Conservation (phyloP, 2,113 vertebrate genomes). For the Scytalopus superciliaris region DNA sequence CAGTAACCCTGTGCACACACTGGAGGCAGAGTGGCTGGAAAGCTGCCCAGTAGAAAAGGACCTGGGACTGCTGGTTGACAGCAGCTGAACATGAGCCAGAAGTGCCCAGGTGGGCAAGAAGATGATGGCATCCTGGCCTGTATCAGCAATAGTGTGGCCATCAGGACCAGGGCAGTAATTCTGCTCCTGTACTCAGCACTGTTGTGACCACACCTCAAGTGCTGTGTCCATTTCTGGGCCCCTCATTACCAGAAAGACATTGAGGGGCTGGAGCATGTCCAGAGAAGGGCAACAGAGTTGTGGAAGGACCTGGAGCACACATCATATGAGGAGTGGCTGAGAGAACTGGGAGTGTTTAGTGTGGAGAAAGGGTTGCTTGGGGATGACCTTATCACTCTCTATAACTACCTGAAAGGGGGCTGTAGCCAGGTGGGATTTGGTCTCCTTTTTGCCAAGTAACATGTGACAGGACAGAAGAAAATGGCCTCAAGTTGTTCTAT, state of each 20-base stretch:
- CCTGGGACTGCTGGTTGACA: rapidly evolving
- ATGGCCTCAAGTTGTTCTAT: background rate
- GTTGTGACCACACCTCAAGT: background rate
- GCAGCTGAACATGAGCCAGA: rapidly evolving
- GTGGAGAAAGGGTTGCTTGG: background rate
- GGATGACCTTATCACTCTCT: background rate
- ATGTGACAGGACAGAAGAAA: background rate
- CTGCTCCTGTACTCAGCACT: background rate
- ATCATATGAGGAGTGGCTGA: background rate
- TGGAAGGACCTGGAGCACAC: background rate
- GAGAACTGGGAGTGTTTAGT: background rate
- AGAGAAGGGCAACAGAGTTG: background rate
- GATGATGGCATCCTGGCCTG: background rate
- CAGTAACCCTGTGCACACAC: background rate
- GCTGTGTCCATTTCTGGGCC: background rate
- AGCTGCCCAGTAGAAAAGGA: rapidly evolving
- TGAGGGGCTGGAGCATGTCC: background rate
- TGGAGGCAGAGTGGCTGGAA: background rate
- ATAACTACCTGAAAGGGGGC: background rate
- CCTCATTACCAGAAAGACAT: background rate
- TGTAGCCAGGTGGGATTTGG: background rate
- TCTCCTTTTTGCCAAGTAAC: too few relatives aligned
- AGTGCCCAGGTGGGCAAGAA: background rate
- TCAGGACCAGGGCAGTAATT: background rate
- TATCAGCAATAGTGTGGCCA: background rate